phyloP scores from a whole-genome alignment of 2,113 vertebrate species.

The Pholis gunnellus region DNA sequence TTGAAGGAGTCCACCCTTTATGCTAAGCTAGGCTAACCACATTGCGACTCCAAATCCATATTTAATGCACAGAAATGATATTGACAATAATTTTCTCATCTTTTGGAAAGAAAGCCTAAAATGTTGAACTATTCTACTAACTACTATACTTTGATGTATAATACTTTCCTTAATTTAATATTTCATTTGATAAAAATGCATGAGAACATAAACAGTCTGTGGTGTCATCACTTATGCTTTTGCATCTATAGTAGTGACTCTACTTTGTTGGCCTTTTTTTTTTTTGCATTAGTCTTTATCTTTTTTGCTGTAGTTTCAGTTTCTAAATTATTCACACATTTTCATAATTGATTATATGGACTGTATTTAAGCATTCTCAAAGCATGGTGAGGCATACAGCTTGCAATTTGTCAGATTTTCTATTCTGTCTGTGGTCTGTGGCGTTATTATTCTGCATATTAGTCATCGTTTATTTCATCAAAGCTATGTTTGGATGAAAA shows the following conservation, averaged over 20 bases:
- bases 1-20: neutral
- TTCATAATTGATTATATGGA: constrained; percentile 77
- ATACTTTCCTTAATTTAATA: constrained; percentile 6
- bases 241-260: constrained; percentile 52
- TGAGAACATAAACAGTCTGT: constrained; percentile 45
- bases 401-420: constrained; percentile 61
- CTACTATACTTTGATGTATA: constrained; percentile 30
- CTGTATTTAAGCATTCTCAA: constrained; percentile 71
- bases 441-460: constrained; percentile 61
- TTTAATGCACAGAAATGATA: neutral
- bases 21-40: constrained; percentile 19
- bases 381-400: constrained; percentile 63
- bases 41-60: neutral
- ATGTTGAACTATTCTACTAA: neutral
- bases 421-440: constrained; percentile 56
- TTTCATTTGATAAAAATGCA: constrained; percentile 17
- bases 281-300: constrained; percentile 57
- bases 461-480: constrained; percentile 55
- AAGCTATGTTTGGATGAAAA: constrained; percentile 49
- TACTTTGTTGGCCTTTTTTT: constrained; percentile 59
- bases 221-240: constrained; percentile 63
- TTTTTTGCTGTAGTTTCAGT: constrained; percentile 63
- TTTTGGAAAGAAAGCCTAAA: constrained; percentile 2
- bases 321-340: constrained; percentile 78
- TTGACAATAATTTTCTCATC: neutral